Conservation (phyloP, 1,140 invertebrate genomes). For the Teleopsis dalmanni region DNA sequence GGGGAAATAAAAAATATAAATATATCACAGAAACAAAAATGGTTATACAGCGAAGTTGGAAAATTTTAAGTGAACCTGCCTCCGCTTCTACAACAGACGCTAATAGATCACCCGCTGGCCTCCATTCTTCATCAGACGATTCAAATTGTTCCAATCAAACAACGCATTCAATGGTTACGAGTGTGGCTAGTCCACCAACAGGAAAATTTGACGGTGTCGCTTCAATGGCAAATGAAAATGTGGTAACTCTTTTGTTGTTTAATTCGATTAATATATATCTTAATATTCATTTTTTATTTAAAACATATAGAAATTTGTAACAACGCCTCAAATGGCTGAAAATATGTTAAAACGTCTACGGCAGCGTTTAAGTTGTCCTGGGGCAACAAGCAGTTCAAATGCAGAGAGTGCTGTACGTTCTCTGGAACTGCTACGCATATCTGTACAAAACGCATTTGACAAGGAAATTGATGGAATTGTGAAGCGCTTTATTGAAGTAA, state of each 20-base stretch:
- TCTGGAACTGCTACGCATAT: constrained; percentile 55
- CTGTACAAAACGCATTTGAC: constrained; percentile 55
- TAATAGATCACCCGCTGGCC: constrained; percentile 24
- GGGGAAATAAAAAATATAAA: not conserved
- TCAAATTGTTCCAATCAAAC: constrained; percentile 41
- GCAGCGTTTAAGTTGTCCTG: constrained; percentile 26
- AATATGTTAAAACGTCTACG: constrained; percentile 30
- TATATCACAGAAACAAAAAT: constrained; percentile 12
- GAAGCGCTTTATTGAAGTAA: constrained; percentile 53
- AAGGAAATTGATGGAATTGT: constrained; percentile 56
- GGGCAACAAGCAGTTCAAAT: constrained; percentile 21
- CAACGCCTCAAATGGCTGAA: constrained; percentile 38
- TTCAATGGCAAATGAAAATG: not conserved
- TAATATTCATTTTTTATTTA: not conserved
- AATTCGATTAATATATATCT: not conserved
- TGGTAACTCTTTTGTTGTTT: not conserved
- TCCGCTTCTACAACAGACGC: constrained; percentile 20
- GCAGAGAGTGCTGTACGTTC: constrained; percentile 50
- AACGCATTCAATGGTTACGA: constrained; percentile 37
- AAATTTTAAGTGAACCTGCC: constrained; percentile 32
- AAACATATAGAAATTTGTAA: constrained; percentile 31
- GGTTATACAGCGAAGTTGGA: constrained; percentile 42
- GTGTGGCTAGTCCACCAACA: constrained; percentile 24
- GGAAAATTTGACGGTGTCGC: constrained; percentile 13
- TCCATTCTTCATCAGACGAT: constrained; percentile 39